Evolutionary conservation across 2,113 vertebrate genomes (phyloP).

Genomic region (Paedocypris sp.): DNA sequence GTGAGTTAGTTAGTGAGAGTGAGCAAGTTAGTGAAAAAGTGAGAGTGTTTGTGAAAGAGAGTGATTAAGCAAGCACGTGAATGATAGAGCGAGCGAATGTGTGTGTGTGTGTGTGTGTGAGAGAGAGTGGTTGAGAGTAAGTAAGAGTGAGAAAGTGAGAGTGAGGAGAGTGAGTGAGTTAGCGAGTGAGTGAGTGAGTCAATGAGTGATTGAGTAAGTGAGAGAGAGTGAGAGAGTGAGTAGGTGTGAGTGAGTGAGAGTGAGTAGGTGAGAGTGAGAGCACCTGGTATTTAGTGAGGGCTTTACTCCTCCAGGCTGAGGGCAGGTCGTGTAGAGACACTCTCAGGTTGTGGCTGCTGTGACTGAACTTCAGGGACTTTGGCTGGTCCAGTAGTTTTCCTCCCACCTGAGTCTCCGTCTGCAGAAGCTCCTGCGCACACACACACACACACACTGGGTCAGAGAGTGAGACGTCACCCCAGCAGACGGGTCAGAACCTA

Average conservation of each 20-base stretch:
- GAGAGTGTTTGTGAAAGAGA: not conserved
- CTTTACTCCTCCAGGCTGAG: conserved; percentile 90
- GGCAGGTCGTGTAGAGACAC: conserved; percentile 89
- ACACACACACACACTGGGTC: not conserved
- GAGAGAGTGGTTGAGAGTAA: not conserved
- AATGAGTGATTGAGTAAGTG: no score
- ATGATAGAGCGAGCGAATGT: not conserved
- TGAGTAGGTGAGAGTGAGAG: not conserved
- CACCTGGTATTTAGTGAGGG: conserved; percentile 95
- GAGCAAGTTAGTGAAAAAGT: not conserved
- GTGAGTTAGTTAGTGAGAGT: not conserved
- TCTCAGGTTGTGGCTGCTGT: conserved; percentile 92
- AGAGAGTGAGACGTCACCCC: no score
- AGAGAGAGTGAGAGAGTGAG: no score
- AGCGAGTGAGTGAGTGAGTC: no score
- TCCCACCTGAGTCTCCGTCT: conserved; percentile 91
- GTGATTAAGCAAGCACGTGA: not conserved
- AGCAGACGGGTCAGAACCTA: not conserved
- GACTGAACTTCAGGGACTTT: conserved; percentile 90
- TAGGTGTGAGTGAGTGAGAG: no score
- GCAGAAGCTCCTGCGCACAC: conserved; percentile 75
- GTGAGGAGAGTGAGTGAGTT: no score
- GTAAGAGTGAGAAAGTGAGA: not conserved
- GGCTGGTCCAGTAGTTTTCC: conserved; percentile 95
- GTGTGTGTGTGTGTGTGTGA: conserved; percentile 9